Percentiles rank a stretch among this genome's conserved stretches.
Conservation (phyloP, 1,140 invertebrate genomes). For the Drosophila murphyi region DNA sequence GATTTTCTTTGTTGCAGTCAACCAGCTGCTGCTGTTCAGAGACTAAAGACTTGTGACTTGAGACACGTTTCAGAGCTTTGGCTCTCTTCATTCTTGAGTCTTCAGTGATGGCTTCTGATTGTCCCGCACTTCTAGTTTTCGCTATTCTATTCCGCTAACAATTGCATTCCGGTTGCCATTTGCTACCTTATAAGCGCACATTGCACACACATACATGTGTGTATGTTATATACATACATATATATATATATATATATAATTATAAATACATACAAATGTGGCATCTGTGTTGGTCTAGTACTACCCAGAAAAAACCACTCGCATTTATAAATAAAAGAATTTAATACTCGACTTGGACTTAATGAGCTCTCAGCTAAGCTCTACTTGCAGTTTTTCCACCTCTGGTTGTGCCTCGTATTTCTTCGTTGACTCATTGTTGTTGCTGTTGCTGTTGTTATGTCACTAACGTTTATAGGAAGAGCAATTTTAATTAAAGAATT, state of each 20-base stretch:
- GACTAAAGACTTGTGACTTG: conserved; percentile 1
- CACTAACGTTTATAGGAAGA: conserved; percentile 62
- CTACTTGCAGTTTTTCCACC: conserved; percentile 25
- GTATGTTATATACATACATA: not conserved
- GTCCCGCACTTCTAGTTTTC: conserved; percentile 20
- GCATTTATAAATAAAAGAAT: conserved; percentile 73
- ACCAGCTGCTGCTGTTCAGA: conserved; percentile 2
- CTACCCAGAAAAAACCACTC: conserved; percentile 47
- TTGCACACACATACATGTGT: conserved; percentile 40
- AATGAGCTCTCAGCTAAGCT: conserved; percentile 55
- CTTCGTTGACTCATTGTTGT: not conserved
- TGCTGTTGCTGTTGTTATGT: conserved; percentile 48
- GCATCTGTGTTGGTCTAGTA: conserved; percentile 13
- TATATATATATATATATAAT: conserved; percentile 1
- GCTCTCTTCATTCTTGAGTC: conserved; percentile 8
- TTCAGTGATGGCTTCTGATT: conserved; percentile 24
- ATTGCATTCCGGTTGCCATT: conserved; percentile 76
- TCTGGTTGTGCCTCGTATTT: not conserved
- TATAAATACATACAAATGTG: conserved; percentile 20
- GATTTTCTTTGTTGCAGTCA: not conserved
- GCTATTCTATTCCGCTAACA: conserved; percentile 47
- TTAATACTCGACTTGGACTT: conserved; percentile 66
- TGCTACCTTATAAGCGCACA: conserved; percentile 73
- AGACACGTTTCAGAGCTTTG: conserved; percentile 26
- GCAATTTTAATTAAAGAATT: conserved; percentile 77